Evolutionary conservation across 2,888 invertebrate species (phyloP).

Genomic region (Stramonita haemastoma): DNA sequence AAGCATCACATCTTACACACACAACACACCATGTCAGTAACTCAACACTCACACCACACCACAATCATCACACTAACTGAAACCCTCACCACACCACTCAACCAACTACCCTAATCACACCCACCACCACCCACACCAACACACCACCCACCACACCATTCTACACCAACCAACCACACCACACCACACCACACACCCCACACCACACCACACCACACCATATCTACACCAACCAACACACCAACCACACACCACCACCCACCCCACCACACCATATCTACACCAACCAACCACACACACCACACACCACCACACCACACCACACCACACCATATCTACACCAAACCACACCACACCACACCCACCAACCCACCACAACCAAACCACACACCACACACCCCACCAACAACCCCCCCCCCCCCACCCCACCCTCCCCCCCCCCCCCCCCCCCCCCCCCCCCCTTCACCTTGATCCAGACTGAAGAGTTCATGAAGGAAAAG

Average conservation of each 20-base stretch:
- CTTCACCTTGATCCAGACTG: conserved; percentile 86
- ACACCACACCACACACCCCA: not conserved
- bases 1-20: not conserved
- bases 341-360: no score
- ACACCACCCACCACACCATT: not conserved
- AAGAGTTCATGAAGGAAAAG: conserved; percentile 88
- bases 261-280: not conserved
- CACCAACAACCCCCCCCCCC: no score
- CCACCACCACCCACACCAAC: not conserved
- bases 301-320: not conserved
- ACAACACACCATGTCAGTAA: not conserved
- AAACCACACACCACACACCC: no score
- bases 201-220: not conserved
- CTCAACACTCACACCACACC: not conserved
- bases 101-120: not conserved
- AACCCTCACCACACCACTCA: not conserved
- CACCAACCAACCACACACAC: not conserved
- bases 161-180: no score
- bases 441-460: no score
- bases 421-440: no score
- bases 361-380: no score
- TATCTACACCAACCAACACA: not conserved
- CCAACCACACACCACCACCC: not conserved
- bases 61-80: not conserved
- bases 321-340: no score